Evolutionary conservation across 2,888 invertebrate species (phyloP).

Genomic region (Tachina fera): DNA sequence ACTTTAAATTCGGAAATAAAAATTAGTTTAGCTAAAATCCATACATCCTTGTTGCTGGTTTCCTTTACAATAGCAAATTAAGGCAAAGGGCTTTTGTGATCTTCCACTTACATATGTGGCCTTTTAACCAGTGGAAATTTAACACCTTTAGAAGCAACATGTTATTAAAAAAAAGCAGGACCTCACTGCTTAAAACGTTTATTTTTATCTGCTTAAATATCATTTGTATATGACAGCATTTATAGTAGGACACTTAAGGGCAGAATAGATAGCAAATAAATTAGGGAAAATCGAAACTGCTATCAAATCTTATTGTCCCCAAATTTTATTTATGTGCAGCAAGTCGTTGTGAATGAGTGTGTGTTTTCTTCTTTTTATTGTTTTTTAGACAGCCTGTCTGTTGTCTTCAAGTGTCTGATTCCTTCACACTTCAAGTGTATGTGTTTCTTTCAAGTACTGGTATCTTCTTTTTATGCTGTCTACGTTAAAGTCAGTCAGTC

Average conservation of each 20-base stretch:
- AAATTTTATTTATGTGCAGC: slow-evolving; percentile 42
- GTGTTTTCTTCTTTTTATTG: slow-evolving; percentile 48
- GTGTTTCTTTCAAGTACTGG: slow-evolving; percentile 4
- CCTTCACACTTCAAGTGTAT: slow-evolving; percentile 56
- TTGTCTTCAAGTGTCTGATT: slow-evolving; percentile 75
- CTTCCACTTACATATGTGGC: slow-evolving; percentile 69
- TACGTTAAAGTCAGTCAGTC: slow-evolving; percentile 22
- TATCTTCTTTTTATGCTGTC: slow-evolving; percentile 4
- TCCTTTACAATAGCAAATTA: slow-evolving; percentile 59
- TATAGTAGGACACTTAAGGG: neutral
- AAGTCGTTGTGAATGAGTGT: slow-evolving; percentile 3
- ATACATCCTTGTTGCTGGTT: slow-evolving; percentile 58
- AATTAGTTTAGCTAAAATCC: slow-evolving; percentile 35
- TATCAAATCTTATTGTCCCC: slow-evolving; percentile 55
- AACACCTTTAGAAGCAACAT: slow-evolving; percentile 55
- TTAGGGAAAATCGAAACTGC: slow-evolving; percentile 40
- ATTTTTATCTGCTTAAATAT: slow-evolving; percentile 35
- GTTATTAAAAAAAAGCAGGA: slow-evolving; percentile 24
- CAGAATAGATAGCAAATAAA: slow-evolving; percentile 26
- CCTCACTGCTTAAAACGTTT: slow-evolving; percentile 19
- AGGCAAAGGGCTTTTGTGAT: neutral
- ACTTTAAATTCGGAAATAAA: slow-evolving; percentile 24
- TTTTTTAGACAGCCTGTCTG: slow-evolving; percentile 76
- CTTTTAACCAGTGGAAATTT: slow-evolving; percentile 57
- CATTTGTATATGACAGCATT: slow-evolving; percentile 18